phyloP scores from a whole-genome alignment of 2,888 invertebrate genomes.

The Cheilosia variabilis region DNA sequence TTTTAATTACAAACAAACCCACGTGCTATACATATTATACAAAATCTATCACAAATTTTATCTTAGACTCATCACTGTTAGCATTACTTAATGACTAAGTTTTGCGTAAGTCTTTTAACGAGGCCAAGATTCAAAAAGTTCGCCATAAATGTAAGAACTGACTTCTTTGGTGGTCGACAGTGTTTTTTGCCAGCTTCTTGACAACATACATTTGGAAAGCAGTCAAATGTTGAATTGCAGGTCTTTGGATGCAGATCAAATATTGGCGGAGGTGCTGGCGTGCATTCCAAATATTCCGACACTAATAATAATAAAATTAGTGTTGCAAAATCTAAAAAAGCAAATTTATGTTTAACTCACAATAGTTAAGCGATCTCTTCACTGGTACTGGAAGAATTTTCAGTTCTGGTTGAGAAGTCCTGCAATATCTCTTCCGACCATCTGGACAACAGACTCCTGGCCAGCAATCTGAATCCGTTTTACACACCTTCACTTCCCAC shows the following conservation, averaged over 20 bases:
- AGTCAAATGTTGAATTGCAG: constrained; percentile 89
- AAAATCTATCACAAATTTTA: constrained; percentile 58
- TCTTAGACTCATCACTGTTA: background rate
- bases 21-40: constrained; percentile 9
- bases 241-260: constrained; percentile 89
- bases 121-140: constrained; percentile 84
- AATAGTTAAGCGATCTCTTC: constrained; percentile 86
- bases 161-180: constrained; percentile 90
- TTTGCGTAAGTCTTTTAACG: constrained; percentile 82
- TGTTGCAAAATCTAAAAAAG: background rate
- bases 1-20: constrained; percentile 23
- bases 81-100: constrained; percentile 82
- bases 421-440: constrained; percentile 88
- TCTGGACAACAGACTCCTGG: constrained; percentile 91
- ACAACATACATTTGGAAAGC: constrained; percentile 92
- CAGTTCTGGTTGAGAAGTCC: constrained; percentile 88
- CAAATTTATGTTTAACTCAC: constrained; percentile 83
- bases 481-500: constrained; percentile 89
- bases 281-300: constrained; percentile 89
- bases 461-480: constrained; percentile 89
- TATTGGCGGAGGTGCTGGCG: constrained; percentile 87
- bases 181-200: constrained; percentile 89
- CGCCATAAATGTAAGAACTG: constrained; percentile 87
- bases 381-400: constrained; percentile 86
- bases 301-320: constrained; percentile 78